Evolutionary conservation across 2,797 vertebrate species (phyloP), one percentile per base, ranked within the genome.

Genomic region (Pseudochromis fuscus): DNA sequence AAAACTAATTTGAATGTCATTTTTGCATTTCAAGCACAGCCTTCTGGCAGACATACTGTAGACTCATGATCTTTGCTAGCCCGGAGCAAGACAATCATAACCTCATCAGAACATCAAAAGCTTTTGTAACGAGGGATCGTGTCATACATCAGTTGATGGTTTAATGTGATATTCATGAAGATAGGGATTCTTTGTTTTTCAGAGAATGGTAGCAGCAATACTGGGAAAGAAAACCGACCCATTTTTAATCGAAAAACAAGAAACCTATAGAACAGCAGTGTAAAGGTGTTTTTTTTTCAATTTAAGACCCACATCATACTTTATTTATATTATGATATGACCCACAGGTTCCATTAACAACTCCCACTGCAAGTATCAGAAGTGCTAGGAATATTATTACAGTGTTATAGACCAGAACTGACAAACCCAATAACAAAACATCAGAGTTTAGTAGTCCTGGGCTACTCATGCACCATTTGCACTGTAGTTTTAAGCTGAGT

Each of bases 1-100:
- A 72, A 50, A 75, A 66, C 49, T 33, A 21, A 88, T 89, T 88
- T 89, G 87, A 87, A 90, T 91, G 84, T 73, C 79, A 79, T 4
- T 53, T 91, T 88, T 91, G 84, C 84, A 91, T 88, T 88, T 88
- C 75, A 82, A 79, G 72, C 77, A 45, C 40, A 65, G 61, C 37
- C 50, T 53, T 55, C 63, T 35, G 44, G 30, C 31, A 56, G 25
- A 68, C 21, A 65, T 0, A n/a, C n/a, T n/a, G n/a, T n/a, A 21
- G 6, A 45, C 48, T 33, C 15, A 2, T 56, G 60, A 72, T 67
- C 48, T 50, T 62, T 67, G 21, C 12, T 60, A 37, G 44, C 27
- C 27, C 33, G 28, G 33, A 75, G 42, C 37, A 57, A 57, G 45
- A 50, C 38, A 46, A 55, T 33, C 28, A 55, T 18, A 56, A 12